These are phyloP conservation scores for Tupiocoris notatus DNA, from an alignment of 2,888 invertebrate species.

Conservation along the genomic window DNA sequence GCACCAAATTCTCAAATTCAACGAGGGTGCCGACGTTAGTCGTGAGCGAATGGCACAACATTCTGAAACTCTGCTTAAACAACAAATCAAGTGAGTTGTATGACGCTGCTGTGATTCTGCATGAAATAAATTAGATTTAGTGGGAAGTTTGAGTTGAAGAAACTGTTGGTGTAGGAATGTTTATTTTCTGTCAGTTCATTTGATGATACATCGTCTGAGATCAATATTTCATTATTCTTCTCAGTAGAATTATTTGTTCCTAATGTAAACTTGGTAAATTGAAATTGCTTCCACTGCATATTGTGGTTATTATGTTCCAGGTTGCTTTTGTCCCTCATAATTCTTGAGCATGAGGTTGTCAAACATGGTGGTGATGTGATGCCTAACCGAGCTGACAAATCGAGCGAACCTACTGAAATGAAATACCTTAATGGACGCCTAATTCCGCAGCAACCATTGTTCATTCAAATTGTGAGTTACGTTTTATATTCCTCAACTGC, in stretches of 20 bases:
- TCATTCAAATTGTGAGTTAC: slow-evolving; percentile 71
- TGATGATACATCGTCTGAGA: no score
- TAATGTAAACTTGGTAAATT: no score
- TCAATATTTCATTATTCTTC: no score
- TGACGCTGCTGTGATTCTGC: no score
- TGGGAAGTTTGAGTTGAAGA: no score
- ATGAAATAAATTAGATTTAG: no score
- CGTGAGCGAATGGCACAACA: slow-evolving; percentile 61
- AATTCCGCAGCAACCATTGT: slow-evolving; percentile 79
- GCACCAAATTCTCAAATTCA: slow-evolving; percentile 71
- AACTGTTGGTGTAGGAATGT: no score
- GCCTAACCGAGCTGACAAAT: slow-evolving; percentile 39
- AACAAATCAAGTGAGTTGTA: slow-evolving; percentile 59
- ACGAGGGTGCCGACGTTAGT: slow-evolving; percentile 59
- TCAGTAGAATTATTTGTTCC: no score
- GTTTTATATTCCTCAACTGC: no score
- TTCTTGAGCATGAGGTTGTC: slow-evolving; percentile 71
- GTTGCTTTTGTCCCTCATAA: slow-evolving; percentile 68
- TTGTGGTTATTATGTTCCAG: slow-evolving; percentile 52
- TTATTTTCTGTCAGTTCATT: no score
- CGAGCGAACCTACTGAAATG: slow-evolving; percentile 54
- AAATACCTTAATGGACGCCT: slow-evolving; percentile 65
- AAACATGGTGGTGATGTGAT: slow-evolving; percentile 50
- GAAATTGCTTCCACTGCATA: no score
- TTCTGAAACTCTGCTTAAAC: slow-evolving; percentile 68